Conservation (phyloP, 92 coral and sea anemone genomes). For the Palythoa heliodiscus region DNA sequence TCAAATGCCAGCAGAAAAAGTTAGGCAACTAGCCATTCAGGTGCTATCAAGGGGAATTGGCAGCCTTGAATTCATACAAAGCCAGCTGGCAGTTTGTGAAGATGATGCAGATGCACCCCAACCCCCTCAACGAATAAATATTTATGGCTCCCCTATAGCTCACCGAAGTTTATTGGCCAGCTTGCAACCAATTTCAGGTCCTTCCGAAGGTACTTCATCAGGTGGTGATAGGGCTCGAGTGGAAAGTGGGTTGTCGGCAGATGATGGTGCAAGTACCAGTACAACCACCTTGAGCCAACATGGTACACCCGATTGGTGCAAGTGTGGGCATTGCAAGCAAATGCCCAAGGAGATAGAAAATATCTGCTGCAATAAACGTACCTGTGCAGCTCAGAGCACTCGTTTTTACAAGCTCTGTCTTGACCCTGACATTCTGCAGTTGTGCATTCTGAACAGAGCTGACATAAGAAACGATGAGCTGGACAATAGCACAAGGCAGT, state of each 20-base stretch:
- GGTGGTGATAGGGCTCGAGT: neutral
- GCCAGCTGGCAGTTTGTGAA: conserved; percentile 6
- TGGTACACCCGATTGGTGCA: neutral
- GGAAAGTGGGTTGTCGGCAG: neutral
- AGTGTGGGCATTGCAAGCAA: conserved; percentile 17
- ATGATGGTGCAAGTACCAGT: neutral
- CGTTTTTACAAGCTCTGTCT: conserved; percentile 30
- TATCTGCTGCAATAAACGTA: conserved; percentile 21
- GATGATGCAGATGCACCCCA: neutral
- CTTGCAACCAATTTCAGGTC: neutral
- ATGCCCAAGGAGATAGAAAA: conserved; percentile 19
- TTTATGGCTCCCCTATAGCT: conserved; percentile 26
- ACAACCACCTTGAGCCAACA: neutral
- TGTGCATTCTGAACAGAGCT: neutral
- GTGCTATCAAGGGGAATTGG: conserved; percentile 42
- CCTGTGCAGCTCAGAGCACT: conserved; percentile 6
- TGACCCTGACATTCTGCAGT: conserved; percentile 30
- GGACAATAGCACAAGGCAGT: conserved; percentile 28
- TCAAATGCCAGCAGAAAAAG: neutral
- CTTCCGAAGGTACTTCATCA: neutral
- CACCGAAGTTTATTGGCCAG: neutral
- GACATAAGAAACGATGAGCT: conserved; percentile 32
- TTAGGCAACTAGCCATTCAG: conserved; percentile 8
- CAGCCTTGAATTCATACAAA: conserved; percentile 35
- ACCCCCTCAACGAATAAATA: neutral